A percentile compares a stretch with the other conserved stretches of the same genome.
Conservation (phyloP, 2,888 invertebrate genomes). For the Unio delphinus region DNA sequence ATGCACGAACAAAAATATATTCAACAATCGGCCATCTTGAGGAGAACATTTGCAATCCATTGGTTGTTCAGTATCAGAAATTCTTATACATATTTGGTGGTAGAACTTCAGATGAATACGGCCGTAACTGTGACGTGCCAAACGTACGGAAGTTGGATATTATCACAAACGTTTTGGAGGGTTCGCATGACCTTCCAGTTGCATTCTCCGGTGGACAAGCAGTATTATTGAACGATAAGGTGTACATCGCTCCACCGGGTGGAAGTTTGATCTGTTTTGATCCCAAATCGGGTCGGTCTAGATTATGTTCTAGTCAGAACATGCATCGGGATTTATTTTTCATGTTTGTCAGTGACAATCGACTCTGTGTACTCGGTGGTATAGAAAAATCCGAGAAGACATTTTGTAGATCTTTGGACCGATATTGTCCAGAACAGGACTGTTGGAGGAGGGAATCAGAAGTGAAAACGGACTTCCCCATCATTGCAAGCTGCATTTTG, state of each 20-base stretch:
- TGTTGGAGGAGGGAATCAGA: constrained; percentile 7
- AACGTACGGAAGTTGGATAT: constrained; percentile 16
- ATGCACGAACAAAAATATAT: constrained; percentile 6
- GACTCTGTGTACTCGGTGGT: constrained; percentile 17
- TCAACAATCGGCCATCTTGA: constrained; percentile 8
- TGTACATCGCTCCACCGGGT: constrained; percentile 19
- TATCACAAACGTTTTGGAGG: constrained; percentile 2
- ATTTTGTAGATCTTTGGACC: constrained; percentile 8
- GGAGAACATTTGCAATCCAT: constrained; percentile 6
- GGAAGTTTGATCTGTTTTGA: constrained; percentile 24
- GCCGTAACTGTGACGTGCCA: constrained; percentile 1
- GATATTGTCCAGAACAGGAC: constrained; percentile 10
- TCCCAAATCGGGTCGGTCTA: constrained; percentile 12
- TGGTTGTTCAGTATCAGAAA: constrained; percentile 3
- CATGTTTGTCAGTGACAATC: constrained; percentile 12
- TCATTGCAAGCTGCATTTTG: no score
- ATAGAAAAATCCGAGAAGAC: constrained; percentile 3
- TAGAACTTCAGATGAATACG: constrained; percentile 1
- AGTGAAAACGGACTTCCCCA: no score
- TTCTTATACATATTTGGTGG: constrained; percentile 20
- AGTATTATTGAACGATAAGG: constrained; percentile 12
- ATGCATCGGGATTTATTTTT: constrained; percentile 15
- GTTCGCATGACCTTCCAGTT: constrained; percentile 14
- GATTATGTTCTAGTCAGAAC: constrained; percentile 19
- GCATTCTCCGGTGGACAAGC: constrained; percentile 21